Percentiles rank a stretch among this genome's conserved stretches.
phyloP scores from a whole-genome alignment of 2,888 invertebrate species.

The Saturnia pavonia region DNA sequence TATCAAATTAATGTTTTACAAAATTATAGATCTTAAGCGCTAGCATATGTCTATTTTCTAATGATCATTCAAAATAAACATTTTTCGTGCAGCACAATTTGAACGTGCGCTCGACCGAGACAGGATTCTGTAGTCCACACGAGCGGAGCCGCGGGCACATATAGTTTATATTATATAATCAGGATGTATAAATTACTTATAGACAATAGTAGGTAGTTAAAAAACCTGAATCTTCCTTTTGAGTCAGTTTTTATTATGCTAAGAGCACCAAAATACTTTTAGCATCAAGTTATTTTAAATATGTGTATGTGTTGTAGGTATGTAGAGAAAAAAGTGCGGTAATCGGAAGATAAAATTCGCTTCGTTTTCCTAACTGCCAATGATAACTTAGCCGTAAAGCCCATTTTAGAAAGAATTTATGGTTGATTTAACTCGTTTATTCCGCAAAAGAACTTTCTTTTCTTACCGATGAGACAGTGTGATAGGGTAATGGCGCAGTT shows the following conservation, averaged over 20 bases:
- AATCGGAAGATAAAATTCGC: conserved; percentile 66
- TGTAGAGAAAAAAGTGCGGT: conserved; percentile 40
- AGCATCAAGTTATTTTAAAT: conserved; percentile 24
- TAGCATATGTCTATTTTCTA: too few species aligned
- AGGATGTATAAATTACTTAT: too few species aligned
- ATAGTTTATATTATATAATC: too few species aligned
- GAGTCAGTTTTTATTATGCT: not conserved
- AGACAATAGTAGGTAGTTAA: not conserved
- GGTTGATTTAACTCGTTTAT: conserved; percentile 72
- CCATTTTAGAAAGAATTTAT: conserved; percentile 68
- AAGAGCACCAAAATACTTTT: conserved; percentile 14
- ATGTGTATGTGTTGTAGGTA: conserved; percentile 36
- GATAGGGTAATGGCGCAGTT: conserved; percentile 45
- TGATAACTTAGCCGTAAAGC: conserved; percentile 72
- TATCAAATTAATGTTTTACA: too few species aligned
- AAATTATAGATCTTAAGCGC: too few species aligned
- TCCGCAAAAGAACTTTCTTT: conserved; percentile 57
- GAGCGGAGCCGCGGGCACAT: too few species aligned
- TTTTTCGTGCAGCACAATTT: too few species aligned
- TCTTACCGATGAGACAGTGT: conserved; percentile 48
- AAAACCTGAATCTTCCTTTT: not conserved
- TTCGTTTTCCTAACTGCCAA: conserved; percentile 63
- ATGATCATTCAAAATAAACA: too few species aligned
- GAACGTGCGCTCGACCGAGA: too few species aligned
- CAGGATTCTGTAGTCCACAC: too few species aligned